Evolutionary conservation across 2,888 invertebrate genomes (phyloP), one percentile per base, ranked within the genome.

Genomic region (Parasteatoda lunata): DNA sequence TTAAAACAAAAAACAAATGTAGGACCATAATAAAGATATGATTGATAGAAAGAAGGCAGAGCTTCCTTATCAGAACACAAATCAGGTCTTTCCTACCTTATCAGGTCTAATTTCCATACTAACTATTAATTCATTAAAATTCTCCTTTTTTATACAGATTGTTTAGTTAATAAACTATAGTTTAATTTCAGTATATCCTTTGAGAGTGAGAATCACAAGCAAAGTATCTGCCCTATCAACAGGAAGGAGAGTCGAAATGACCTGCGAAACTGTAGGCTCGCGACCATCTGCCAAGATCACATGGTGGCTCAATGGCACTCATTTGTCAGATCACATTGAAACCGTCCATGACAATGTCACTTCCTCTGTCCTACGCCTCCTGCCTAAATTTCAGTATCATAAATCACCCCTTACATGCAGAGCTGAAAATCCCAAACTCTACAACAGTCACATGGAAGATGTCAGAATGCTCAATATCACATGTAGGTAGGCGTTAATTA

Each of bases 381-480:
- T 47, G 11, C 88, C 88, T 8, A 82, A 82, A 48, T 70, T 64
- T 52, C 78, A 64, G 51, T 70, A 88, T 66, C 71, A 88, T 48
- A 48, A 66, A 7, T 13, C 71, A 1, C 47, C 69, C 45, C 83
- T 88, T 3, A 45, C 66, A 2, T 88, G 88, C 76, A 71, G 71
- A 51, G 78, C 88, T 8, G 75, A 83, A n/a, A 88, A 88, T 59
- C 75, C 83, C n/a, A 78, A 79, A 49, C 68, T 88, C 59, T 54
- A 15, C 30, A 69, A 76, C 59, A 75, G 83, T n/a, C 47, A 71
- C 7, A 13, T 83, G 64, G 75, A 83, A 54, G 88, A 82, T 30
- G 59, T 9, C 65, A 75, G 88, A 69, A 59, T 83, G 75, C 88
- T 88, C 76, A 88, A 88, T 81, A 79, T 88, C 78, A 88, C 88